phyloP scores from a whole-genome alignment of 2,797 vertebrate species.

The Gorsachius magnificus region DNA sequence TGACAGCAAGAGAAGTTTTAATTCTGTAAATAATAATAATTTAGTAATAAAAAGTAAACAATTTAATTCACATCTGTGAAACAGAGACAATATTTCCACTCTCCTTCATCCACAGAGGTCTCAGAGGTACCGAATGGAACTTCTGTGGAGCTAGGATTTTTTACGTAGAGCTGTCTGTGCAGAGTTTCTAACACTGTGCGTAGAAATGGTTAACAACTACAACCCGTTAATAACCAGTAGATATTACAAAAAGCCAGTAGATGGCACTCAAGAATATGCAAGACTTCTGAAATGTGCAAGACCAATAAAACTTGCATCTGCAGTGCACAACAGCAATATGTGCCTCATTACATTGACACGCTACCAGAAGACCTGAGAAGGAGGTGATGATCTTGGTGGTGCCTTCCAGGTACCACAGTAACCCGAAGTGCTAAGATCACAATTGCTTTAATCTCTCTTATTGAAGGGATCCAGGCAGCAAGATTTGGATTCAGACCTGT shows the following conservation, averaged over 20 bases:
- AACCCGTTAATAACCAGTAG: background rate
- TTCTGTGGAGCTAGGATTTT: background rate
- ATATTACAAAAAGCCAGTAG: background rate
- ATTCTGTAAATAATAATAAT: background rate
- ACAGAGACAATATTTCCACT: background rate
- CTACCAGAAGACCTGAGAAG: background rate
- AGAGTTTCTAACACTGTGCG: rapidly evolving
- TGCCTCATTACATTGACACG: rapidly evolving
- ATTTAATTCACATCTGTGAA: background rate
- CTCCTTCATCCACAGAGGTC: background rate
- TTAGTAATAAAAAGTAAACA: no score
- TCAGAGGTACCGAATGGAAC: background rate
- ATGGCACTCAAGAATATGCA: slow-evolving; percentile 38
- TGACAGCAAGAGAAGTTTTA: background rate
- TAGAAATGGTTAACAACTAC: background rate
- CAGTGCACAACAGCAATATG: background rate
- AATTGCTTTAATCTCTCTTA: background rate
- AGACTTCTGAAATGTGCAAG: background rate
- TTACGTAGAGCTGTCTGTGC: background rate
- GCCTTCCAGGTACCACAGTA: background rate
- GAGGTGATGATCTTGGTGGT: rapidly evolving
- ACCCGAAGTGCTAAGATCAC: background rate
- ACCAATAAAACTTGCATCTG: background rate
- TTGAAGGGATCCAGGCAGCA: background rate
- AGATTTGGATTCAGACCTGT: background rate